Base-by-base conservation (phyloP, 2,113 vertebrate genomes). In the Poicephalus meyeri region DNA sequence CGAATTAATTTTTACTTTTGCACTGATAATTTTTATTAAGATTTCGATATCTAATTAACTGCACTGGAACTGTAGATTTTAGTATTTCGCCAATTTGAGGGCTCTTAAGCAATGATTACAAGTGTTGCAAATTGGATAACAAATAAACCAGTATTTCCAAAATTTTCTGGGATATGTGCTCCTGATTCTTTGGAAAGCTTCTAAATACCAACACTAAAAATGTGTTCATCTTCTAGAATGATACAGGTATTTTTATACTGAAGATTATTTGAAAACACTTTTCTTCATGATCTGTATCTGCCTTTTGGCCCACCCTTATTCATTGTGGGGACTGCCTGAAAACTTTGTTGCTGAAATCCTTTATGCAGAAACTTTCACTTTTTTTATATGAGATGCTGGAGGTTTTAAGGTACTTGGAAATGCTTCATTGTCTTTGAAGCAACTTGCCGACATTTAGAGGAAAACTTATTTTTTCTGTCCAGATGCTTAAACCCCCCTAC, bases 21-120 rank as follows among this genome's bases (percentile, higher is more conserved):
- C 93, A 96, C 95, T 97, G 86, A 77, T 85, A 29, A 76, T 85
- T 94, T 96, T 92, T 95, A 50, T 80, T 83, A 74, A 78, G 35
- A 70, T 80, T 71, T 81, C 55, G 18, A 61, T 91, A 69, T 9
- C 65, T 81, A 58, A 66, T 88, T 64, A 63, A 70, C 47, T 77
- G 65, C 95, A 95, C 91, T 95, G 89, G 70, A 95, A 63, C 50
- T 94, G 81, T 93, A 82, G 63, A 28, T 80, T 69, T 74, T 81
- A 55, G 65, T 42, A 65, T 66, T 78, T 78, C 2, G 1, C 84
- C 35, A 37, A 7, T 71, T 33, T 74, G 61, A 76, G 35, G 69
- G 44, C 31, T 95, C 24, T 74, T 74, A 64, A 73, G 42, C 49
- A 74, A 81, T 52, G 60, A 52, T 80, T 78, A 15, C 18, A 33